Base-by-base conservation (phyloP, 2,797 vertebrate species). In the Enteromius argenteus region DNA sequence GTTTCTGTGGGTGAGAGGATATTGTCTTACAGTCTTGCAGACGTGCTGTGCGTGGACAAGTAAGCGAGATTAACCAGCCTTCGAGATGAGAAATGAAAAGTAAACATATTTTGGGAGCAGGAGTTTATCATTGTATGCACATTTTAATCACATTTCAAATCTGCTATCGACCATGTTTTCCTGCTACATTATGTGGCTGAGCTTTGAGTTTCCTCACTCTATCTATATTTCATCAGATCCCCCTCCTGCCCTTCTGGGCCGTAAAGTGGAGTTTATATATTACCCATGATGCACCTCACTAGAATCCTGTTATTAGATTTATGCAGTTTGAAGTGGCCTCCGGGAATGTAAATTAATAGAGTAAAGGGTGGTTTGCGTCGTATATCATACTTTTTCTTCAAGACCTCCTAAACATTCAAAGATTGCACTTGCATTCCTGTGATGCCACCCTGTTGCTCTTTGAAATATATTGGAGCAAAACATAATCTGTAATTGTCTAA, bases 321-420 rank as follows among this genome's bases (percentile, higher is more conserved):
- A 86, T 77, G 64, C 76, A 32, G 3, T 71, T 73, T 79, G 60
- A 77, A 88, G 77, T 69, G 84, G 74, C 87, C 84, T 84, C 71
- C 14, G 87, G 79, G 82, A 83, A 86, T 86, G 85, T 82, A 89
- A 87, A 88, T 88, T 58, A 85, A 83, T 73, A 82, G 69, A 73
- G n/a, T 56, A 66, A 87, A 83, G 81, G 86, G 71, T 67, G 71
- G 83, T 72, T 83, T 69, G 49, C 8, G 60, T 87, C 56, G 73
- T 73, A 44, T 75, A 62, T 67, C 15, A 72, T 51, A 58, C 51
- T 85, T 80, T 46, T 80, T 75, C 21, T 49, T 72, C 35, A 79
- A 64, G n/a, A 64, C 21, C 42, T 69, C 49, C 27, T 69, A 44
- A 64, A 78, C 39, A 60, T 79, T 77, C 39, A 84, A 46, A 78